Evolutionary conservation across 2,888 invertebrate genomes (phyloP).

Genomic region (Alcis repandata): DNA sequence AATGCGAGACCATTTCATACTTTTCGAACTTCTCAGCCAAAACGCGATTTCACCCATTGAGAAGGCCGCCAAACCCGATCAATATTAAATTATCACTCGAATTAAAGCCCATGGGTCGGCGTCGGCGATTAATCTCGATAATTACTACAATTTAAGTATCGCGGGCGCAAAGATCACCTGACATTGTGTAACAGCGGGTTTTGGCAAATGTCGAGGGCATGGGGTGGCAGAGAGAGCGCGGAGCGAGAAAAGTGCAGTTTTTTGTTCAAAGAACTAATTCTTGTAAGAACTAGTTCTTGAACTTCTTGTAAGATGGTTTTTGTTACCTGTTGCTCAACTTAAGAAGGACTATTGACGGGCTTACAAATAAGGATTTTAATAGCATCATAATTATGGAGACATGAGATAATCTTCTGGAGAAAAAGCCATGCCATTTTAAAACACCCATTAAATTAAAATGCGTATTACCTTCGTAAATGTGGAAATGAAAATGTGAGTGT

Average conservation of each 20-base stretch:
- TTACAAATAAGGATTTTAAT: too few species aligned
- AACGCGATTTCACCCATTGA: not conserved
- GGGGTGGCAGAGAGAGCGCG: conserved; percentile 37
- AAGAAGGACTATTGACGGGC: too few species aligned
- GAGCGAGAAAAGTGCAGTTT: conserved; percentile 9
- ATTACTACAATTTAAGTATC: conserved; percentile 57
- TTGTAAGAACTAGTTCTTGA: too few species aligned
- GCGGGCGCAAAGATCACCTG: conserved; percentile 64
- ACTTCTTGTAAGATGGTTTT: too few species aligned
- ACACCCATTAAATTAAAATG: too few species aligned
- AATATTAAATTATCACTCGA: conserved; percentile 9
- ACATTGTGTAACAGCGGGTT: conserved; percentile 70
- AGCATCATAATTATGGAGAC: too few species aligned
- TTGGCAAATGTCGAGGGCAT: conserved; percentile 73
- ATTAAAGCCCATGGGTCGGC: conserved; percentile 34
- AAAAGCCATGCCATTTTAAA: too few species aligned
- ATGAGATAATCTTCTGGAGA: too few species aligned
- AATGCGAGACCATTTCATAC: not conserved
- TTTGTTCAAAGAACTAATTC: not conserved
- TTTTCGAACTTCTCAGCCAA: not conserved
- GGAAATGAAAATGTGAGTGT: too few species aligned
- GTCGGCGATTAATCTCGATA: conserved; percentile 46
- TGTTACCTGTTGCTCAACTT: too few species aligned
- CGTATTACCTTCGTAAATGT: too few species aligned
- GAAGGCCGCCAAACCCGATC: not conserved